These are phyloP conservation scores for Cotesia typhae DNA, from an alignment of 1,140 invertebrate genomes.

Conservation along the genomic window DNA sequence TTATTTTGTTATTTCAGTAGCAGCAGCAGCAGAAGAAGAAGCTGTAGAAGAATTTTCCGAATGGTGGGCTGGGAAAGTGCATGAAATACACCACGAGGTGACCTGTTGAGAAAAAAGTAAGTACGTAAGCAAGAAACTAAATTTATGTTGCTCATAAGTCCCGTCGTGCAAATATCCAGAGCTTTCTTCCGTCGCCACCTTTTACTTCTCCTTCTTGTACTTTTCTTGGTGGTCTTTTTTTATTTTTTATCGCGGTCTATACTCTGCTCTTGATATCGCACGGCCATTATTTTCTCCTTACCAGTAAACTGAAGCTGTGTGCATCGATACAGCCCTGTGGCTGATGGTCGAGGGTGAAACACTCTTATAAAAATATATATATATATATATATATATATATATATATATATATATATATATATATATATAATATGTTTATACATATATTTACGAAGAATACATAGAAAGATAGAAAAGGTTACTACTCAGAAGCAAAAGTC, in stretches of 20 bases:
- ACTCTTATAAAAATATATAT: background rate
- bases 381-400: constrained; percentile 1
- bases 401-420: constrained; percentile 7
- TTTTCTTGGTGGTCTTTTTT: background rate
- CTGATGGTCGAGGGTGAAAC: too few relatives aligned
- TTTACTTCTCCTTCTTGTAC: background rate
- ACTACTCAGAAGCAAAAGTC: background rate
- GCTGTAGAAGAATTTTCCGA: background rate
- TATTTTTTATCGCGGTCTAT: constrained; percentile 20
- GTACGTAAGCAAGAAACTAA: constrained; percentile 36
- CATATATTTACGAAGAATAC: too few relatives aligned
- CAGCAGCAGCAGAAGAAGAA: background rate
- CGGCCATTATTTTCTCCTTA: constrained; percentile 40
- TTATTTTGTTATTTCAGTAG: too few relatives aligned
- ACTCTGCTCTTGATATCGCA: constrained; percentile 31
- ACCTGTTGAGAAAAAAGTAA: constrained; percentile 14
- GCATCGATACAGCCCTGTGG: background rate
- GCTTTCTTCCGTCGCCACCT: background rate
- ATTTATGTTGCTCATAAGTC: constrained; percentile 42
- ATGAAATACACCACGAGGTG: constrained; percentile 29
- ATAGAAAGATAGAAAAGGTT: too few relatives aligned
- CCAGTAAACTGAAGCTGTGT: constrained; percentile 1
- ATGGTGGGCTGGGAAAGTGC: constrained; percentile 14
- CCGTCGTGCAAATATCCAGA: constrained; percentile 38
- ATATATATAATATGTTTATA: background rate